Evolutionary conservation across 2,888 invertebrate species (phyloP), one percentile per base, ranked within the genome.

Genomic region (Prenolepis imparis): DNA sequence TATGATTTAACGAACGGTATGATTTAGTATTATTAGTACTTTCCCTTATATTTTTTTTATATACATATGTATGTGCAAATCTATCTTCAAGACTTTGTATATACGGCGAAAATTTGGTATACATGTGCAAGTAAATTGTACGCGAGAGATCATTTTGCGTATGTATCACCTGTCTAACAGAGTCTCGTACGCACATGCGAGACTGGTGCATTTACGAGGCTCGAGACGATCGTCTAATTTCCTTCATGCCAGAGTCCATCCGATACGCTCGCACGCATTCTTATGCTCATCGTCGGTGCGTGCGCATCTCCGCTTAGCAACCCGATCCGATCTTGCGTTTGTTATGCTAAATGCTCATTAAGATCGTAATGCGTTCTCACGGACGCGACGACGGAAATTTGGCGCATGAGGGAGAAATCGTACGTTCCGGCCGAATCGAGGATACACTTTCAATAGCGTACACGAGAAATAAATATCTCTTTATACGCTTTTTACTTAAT

Each of bases 311-410:
- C 88, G 91, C 89, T 88, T 89, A 90, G 90, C 91, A 91, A 92
- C 92, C 89, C 89, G 93, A 93, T 93, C 88, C 87, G 91, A 92
- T 92, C 92, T 92, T 90, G 86, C 92, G 94, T 94, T 94, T 93
- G 94, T 94, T 93, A 93, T 93, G 94, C 92, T 93, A 94, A 94
- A 93, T 93, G 93, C 93, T 93, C 94, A 92, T 94, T 93, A 93
- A 93, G 94, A 94, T 94, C 92, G 93, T 91, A 92, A 93, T 91
- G 91, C 90, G 92, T 92, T 91, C 90, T 89, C 89, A 88, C 73
- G 86, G 86, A 85, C 84, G 78, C 85, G 86, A 86, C 85, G 77
- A 86, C 88, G 92, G 90, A 91, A 92, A 92, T 93, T 91, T 86
- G 91, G 88, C 89, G 81, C 86, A 80, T 82, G 81, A 83, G 68